phyloP scores from a whole-genome alignment of 1,140 invertebrate genomes.

The Panagrolaimus sp. region DNA sequence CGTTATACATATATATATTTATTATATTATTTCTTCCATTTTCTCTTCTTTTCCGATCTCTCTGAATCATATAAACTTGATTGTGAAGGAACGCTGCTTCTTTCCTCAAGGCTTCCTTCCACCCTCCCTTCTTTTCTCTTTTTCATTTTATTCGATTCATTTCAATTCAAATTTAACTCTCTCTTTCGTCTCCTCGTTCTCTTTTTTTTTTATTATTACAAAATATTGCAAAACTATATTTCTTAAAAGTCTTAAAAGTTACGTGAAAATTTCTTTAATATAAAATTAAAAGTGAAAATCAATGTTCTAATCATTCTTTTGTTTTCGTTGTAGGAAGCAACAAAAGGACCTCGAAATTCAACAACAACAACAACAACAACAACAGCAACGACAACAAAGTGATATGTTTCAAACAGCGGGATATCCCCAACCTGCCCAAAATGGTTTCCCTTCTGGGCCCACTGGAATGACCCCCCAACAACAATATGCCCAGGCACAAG shows the following conservation, averaged over 20 bases:
- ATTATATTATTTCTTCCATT: too few species aligned
- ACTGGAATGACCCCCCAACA: background rate
- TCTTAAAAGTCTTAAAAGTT: background rate
- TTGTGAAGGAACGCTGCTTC: too few species aligned
- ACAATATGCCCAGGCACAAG: too few species aligned
- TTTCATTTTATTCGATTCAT: background rate
- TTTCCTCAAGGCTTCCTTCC: too few species aligned
- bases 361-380: background rate
- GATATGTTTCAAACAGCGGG: conserved; percentile 15
- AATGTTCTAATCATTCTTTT: background rate
- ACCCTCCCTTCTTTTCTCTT: background rate
- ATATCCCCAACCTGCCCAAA: background rate
- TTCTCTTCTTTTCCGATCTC: too few species aligned
- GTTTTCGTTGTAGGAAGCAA: conserved; percentile 9
- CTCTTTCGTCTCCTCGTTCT: background rate
- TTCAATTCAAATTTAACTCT: background rate
- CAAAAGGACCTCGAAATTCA: conserved; percentile 4
- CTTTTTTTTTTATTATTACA: background rate
- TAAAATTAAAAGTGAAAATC: too few species aligned
- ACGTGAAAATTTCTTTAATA: background rate
- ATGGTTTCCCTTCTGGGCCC: background rate
- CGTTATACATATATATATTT: too few species aligned
- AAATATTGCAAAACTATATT: background rate
- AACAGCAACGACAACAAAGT: background rate
- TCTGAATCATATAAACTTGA: too few species aligned